These are phyloP conservation scores for Cataglyphis albicans DNA, from an alignment of 2,888 invertebrate genomes.

Conservation along the genomic window DNA sequence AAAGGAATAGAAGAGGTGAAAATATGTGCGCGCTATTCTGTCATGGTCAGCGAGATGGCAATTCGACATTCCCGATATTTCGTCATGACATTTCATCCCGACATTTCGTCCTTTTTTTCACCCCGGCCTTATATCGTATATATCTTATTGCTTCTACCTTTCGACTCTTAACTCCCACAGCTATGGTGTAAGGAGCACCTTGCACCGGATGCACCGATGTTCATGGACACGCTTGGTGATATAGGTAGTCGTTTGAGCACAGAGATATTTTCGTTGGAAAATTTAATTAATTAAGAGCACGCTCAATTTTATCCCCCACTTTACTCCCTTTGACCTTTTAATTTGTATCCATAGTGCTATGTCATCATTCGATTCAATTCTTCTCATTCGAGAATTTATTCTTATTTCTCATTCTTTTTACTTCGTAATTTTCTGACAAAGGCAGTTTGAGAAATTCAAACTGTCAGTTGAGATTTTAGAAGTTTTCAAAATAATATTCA, in stretches of 20 bases:
- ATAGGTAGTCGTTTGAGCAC: neutral
- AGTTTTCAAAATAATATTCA: neutral
- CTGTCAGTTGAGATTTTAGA: neutral
- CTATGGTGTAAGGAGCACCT: slow-evolving; percentile 59
- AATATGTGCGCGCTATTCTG: slow-evolving; percentile 17
- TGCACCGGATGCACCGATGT: slow-evolving; percentile 46
- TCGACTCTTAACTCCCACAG: neutral
- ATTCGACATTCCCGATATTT: slow-evolving; percentile 30
- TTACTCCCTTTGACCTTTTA: neutral
- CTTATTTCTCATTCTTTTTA: slow-evolving; percentile 11
- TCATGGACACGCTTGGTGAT: neutral
- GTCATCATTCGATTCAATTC: neutral
- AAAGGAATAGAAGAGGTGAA: slow-evolving; percentile 4
- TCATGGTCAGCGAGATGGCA: slow-evolving; percentile 37
- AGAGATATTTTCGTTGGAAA: neutral
- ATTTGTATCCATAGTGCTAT: neutral
- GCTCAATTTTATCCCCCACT: neutral
- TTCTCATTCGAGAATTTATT: slow-evolving; percentile 6
- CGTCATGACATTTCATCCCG: neutral
- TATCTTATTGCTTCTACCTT: slow-evolving; percentile 29
- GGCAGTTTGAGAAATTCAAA: neutral
- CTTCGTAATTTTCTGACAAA: slow-evolving; percentile 10
- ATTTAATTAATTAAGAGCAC: slow-evolving; percentile 22
- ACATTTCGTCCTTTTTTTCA: neutral
- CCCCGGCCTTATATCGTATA: slow-evolving; percentile 4